Base-by-base conservation (phyloP, 2,113 vertebrate genomes). In the Vireo altiloquus region DNA sequence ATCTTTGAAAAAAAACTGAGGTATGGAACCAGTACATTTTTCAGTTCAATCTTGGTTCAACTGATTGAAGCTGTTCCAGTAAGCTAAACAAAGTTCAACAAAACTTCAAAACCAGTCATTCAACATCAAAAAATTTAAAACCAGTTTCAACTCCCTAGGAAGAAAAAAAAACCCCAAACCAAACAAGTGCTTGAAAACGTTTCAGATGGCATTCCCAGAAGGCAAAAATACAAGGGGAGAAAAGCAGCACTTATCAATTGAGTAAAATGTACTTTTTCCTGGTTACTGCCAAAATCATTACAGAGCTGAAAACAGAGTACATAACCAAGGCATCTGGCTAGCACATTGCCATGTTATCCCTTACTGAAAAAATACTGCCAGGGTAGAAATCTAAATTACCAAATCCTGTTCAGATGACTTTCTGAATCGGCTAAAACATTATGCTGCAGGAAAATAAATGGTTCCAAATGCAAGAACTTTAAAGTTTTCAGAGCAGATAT, bases 141-240 rank as follows among this genome's bases (percentile, higher is more conserved):
- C 53, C 37, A 79, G 40, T 53, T 90, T 93, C 46, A 78, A 66
- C 27, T 46, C 42, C 33, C 61, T 68, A 82, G 37, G 31, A 11
- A 33, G 37, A 80, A 54, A 39, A 13, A 50, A 13, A 50, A 6
- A 7, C 1, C 16, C 40, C 6, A 61, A 74, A 44, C 13, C 33
- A 87, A 80, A 49, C 17, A 59, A 82, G 31, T n/a, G 50, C 57
- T 49, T 84, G 15, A 90, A 90, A 71, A 66, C 24, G 11, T 80
- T 95, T 91, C 82, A 94, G 63, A 83, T 71, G 33, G 57, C 64
- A 89, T 69, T 89, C n/a, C 71, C 84, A 72, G 54, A 75, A 69
- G 66, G 35, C 39, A 90, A 53, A 78, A 54, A 39, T n/a, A 87
- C 3, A 57, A 54, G 12, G n/a, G 25, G 37, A 77, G 40, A 85